These are phyloP conservation scores for Glomeris maerens DNA, from an alignment of 1,140 invertebrate genomes.

Conservation along the genomic window DNA sequence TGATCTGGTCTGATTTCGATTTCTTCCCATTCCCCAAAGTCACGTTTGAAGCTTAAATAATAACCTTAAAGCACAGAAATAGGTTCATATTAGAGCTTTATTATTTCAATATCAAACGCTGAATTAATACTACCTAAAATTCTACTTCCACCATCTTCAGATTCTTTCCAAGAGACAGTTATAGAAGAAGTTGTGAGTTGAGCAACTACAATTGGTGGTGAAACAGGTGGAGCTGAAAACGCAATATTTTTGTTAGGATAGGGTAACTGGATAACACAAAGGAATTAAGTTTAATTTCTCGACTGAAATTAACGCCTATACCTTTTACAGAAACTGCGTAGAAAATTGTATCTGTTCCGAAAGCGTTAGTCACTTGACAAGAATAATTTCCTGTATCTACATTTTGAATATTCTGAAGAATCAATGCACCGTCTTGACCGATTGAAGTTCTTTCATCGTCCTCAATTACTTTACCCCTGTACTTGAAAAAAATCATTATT, in stretches of 20 bases:
- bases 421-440: slow-evolving; percentile 28
- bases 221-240: slow-evolving; percentile 6
- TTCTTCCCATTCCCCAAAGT: slow-evolving; percentile 77
- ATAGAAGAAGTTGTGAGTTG: slow-evolving; percentile 6
- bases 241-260: too few relatives aligned
- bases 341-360: slow-evolving; percentile 23
- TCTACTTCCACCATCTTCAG: slow-evolving; percentile 7
- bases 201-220: not conserved
- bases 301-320: too few relatives aligned
- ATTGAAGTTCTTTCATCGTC: slow-evolving; percentile 14
- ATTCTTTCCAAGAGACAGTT: slow-evolving; percentile 6
- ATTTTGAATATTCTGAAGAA: slow-evolving; percentile 25
- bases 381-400: slow-evolving; percentile 34
- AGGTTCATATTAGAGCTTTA: slow-evolving; percentile 43
- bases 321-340: slow-evolving; percentile 34
- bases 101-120: slow-evolving; percentile 68
- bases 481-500: not conserved
- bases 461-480: not conserved
- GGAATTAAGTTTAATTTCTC: too few relatives aligned
- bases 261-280: too few relatives aligned
- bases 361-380: slow-evolving; percentile 42
- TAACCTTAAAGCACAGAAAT: slow-evolving; percentile 33
- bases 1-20: slow-evolving; percentile 28
- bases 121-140: slow-evolving; percentile 35
- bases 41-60: slow-evolving; percentile 79